These are phyloP conservation scores for Stenchaetothrips biformis DNA, from an alignment of 2,888 invertebrate genomes.

Conservation along the genomic window DNA sequence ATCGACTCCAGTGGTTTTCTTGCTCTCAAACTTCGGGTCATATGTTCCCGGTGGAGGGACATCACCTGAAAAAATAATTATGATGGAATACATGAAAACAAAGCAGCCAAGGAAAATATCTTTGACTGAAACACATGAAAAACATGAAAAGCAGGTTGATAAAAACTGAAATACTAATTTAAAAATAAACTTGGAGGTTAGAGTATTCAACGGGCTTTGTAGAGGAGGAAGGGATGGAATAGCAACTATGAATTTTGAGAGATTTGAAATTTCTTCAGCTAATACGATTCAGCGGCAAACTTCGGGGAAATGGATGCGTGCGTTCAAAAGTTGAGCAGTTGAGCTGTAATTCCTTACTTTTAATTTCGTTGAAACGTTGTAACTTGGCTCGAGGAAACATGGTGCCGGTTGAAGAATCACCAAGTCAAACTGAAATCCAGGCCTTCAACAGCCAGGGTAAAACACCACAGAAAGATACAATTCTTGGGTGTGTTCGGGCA, in stretches of 20 bases:
- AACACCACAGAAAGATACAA: not conserved
- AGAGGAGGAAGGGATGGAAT: slow-evolving; percentile 33
- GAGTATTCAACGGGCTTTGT: not conserved
- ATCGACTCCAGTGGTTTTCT: slow-evolving; percentile 45
- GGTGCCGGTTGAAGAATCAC: not conserved
- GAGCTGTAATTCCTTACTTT: slow-evolving; percentile 46
- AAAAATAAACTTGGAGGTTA: not conserved
- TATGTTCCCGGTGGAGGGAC: slow-evolving; percentile 53
- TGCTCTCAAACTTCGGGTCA: slow-evolving; percentile 47
- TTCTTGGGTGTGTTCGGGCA: not conserved
- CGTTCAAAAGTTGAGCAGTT: slow-evolving; percentile 32
- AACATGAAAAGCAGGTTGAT: not conserved
- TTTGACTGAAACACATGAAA: not conserved
- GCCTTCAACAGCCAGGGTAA: not conserved
- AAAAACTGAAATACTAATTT: not conserved
- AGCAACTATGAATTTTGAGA: not conserved
- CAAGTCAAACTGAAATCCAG: not conserved
- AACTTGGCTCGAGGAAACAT: slow-evolving; percentile 54
- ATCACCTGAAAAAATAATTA: slow-evolving; percentile 44
- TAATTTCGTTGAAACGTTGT: slow-evolving; percentile 53
- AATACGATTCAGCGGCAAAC: slow-evolving; percentile 25
- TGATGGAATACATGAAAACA: not conserved
- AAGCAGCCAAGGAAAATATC: not conserved
- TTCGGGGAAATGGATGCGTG: slow-evolving; percentile 5
- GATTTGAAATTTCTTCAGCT: slow-evolving; percentile 29